Evolutionary conservation across 2,113 vertebrate genomes (phyloP).

Genomic region (Acrocephalus kingi): DNA sequence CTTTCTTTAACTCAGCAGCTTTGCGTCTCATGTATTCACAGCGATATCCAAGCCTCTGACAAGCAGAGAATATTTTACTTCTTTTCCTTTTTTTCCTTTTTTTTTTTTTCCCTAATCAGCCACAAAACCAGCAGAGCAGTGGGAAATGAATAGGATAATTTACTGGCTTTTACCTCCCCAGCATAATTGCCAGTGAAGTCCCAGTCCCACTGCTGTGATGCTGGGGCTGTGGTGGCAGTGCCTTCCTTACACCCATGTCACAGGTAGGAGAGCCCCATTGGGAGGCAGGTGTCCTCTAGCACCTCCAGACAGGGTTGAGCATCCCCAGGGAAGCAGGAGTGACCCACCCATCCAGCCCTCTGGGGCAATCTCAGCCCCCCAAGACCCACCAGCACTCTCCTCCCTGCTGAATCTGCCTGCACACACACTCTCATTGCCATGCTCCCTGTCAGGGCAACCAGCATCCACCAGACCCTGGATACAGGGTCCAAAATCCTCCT

Average conservation of each 20-base stretch:
- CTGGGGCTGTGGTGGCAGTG: background rate
- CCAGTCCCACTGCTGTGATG: background rate
- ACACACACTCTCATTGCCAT: background rate
- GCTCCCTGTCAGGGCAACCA: background rate
- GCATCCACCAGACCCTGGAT: background rate
- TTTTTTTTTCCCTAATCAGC: background rate
- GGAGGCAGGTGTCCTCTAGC: background rate
- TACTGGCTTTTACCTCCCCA: background rate
- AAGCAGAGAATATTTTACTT: slow-evolving; percentile 13
- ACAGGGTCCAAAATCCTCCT: background rate
- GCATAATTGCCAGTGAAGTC: background rate
- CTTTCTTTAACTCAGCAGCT: slow-evolving; percentile 59
- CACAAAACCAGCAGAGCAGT: background rate
- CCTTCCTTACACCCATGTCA: background rate
- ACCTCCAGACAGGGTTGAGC: background rate
- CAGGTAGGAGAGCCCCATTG: background rate
- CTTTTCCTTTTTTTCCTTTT: fast-evolving
- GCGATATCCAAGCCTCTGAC: slow-evolving; percentile 4
- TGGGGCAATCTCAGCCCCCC: background rate
- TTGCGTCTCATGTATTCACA: background rate
- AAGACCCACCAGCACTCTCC: background rate
- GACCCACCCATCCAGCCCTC: background rate
- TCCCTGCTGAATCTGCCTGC: background rate
- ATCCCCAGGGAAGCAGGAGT: background rate
- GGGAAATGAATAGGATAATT: background rate